Percentiles rank a stretch among this genome's conserved stretches.
Conservation (phyloP, 2,888 invertebrate genomes). For the Drosophila antonietae region DNA sequence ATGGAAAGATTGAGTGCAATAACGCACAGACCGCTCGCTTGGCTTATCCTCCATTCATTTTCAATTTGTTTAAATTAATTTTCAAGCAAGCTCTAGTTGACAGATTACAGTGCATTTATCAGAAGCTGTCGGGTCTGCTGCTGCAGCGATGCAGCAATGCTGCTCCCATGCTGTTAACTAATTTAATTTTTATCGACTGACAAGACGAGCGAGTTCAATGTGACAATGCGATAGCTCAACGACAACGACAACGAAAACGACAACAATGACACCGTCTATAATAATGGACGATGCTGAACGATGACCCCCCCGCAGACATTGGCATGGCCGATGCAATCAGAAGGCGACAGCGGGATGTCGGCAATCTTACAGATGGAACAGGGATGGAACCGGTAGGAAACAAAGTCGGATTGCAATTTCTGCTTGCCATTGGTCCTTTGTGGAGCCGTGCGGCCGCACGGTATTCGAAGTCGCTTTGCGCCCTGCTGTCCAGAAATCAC, state of each 20-base stretch:
- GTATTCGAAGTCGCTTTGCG: conserved; percentile 46
- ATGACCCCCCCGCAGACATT: conserved; percentile 15
- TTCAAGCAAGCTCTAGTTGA: conserved; percentile 46
- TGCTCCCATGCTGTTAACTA: conserved; percentile 55
- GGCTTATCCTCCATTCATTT: conserved; percentile 47
- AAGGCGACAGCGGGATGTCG: conserved; percentile 34
- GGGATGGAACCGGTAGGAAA: neutral
- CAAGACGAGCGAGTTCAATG: conserved; percentile 63
- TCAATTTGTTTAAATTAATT: conserved; percentile 73
- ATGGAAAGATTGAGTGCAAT: conserved; percentile 1
- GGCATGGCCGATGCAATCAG: conserved; percentile 36
- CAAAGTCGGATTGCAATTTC: conserved; percentile 27
- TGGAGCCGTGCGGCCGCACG: conserved; percentile 15
- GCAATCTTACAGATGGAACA: conserved; percentile 25
- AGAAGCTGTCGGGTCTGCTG: conserved; percentile 25
- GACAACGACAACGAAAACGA: conserved; percentile 15
- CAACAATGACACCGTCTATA: conserved; percentile 20
- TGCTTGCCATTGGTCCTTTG: conserved; percentile 11
- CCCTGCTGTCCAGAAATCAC: conserved; percentile 63
- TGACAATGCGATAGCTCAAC: conserved; percentile 56
- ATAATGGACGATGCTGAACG: conserved; percentile 34
- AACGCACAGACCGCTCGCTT: conserved; percentile 17
- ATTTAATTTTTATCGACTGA: conserved; percentile 65
- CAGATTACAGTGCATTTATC: conserved; percentile 55
- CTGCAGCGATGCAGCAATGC: neutral